Evolutionary conservation across 2,113 vertebrate species (phyloP).

Genomic region (Axis porcinus): DNA sequence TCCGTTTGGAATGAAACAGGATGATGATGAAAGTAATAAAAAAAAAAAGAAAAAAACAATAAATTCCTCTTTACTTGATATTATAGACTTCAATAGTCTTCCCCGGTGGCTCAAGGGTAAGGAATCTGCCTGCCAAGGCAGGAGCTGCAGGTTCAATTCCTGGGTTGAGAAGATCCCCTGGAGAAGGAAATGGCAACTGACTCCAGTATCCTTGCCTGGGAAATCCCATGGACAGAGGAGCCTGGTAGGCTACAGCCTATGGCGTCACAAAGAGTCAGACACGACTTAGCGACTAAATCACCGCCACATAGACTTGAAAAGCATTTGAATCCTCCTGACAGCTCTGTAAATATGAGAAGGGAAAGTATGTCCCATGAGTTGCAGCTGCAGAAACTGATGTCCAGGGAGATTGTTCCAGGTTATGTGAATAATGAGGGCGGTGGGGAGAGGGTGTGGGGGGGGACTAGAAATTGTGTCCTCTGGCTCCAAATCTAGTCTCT

Average conservation of each 20-base stretch:
- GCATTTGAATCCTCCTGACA: neutral
- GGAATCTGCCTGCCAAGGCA: neutral
- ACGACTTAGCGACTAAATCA: neutral
- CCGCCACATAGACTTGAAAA: neutral
- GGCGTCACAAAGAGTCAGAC: neutral
- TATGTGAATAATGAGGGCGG: fast-evolving
- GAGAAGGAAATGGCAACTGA: neutral
- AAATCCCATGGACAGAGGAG: neutral
- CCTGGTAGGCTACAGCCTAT: neutral
- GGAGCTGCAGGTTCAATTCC: neutral
- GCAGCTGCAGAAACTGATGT: neutral
- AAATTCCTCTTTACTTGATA: fast-evolving
- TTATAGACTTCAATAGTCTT: neutral
- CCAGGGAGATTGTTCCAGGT: neutral
- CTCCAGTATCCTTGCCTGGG: neutral
- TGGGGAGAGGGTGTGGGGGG: neutral
- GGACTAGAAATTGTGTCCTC: neutral
- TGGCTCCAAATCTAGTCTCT: neutral
- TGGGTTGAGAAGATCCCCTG: neutral
- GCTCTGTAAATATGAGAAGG: too few relatives aligned
- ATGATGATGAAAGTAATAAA: neutral
- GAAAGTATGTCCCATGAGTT: fast-evolving
- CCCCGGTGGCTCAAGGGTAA: neutral
- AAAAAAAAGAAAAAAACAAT: too few relatives aligned
- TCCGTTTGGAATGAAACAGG: neutral